Conservation (phyloP, 2,888 invertebrate genomes). For the Cantharis nigra region DNA sequence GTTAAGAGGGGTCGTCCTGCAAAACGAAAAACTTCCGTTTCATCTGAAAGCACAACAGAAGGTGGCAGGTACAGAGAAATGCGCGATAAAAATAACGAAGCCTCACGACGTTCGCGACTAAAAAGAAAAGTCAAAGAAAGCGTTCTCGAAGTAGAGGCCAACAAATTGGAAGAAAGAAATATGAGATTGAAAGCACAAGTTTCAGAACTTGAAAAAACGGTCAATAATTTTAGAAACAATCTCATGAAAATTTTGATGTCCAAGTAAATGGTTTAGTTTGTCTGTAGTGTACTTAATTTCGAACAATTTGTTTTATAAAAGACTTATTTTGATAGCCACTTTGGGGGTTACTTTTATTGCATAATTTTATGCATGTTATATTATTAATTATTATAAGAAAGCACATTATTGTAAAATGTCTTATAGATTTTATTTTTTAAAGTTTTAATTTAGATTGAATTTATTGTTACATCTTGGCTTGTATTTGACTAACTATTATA, state of each 20-base stretch:
- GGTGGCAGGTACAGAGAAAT: constrained; percentile 67
- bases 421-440: background rate
- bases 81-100: constrained; percentile 78
- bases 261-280: constrained; percentile 7
- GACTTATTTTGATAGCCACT: background rate
- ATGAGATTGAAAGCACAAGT: constrained; percentile 67
- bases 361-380: background rate
- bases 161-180: constrained; percentile 66
- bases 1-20: constrained; percentile 61
- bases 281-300: background rate
- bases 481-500: background rate
- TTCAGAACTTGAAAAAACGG: constrained; percentile 70
- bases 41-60: constrained; percentile 48
- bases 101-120: constrained; percentile 73
- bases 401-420: background rate
- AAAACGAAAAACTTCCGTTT: constrained; percentile 56
- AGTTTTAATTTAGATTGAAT: background rate
- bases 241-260: constrained; percentile 68
- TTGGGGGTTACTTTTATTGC: constrained; percentile 7
- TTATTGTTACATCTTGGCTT: background rate
- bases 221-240: constrained; percentile 67
- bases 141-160: constrained; percentile 55
- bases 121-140: constrained; percentile 67
- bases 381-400: background rate
- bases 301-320: background rate